Base-by-base conservation (phyloP, 2,113 vertebrate genomes). In the Charadrius vociferus region DNA sequence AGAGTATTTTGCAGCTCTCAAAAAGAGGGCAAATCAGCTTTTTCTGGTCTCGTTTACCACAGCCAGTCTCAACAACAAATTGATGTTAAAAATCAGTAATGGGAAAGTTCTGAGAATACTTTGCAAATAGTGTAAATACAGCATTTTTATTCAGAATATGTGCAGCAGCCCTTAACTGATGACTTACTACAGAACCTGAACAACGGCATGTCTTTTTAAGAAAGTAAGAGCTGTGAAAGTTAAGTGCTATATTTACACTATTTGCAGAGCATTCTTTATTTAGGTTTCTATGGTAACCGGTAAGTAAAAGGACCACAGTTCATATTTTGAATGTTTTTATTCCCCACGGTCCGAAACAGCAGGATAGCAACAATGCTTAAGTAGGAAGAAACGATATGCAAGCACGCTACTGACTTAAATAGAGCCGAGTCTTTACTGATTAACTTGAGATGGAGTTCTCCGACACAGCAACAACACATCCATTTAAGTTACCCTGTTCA, bases 201-300 rank as follows among this genome's bases (percentile, higher is more conserved):
- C n/a, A 89, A 63, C 2, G 12, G 20, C 34, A 39, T 93, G 43
- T 75, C 65, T 70, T 93, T 80, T 95, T 94, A 94, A 96, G 89
- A 96, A 89, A 96, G 34, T 12, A n/a, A 89, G 70, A 81, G 63
- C 89, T 94, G 55, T 71, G 49, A 24, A 89, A 91, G 49, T 81
- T 67, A 80, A 80, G 68, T 37, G 83, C 82, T 91, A 52, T 86
- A 87, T 93, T 74, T 84, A 86, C 63, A 80, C 43, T 92, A 93
- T 95, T 96, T 95, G 77, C 92, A 96, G 91, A 91, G 74, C 81
- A 89, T 71, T 95, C 93, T 85, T 84, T 96, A 95, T 95, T 96
- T 96, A 89, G 94, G 96, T 96, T 96, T 94, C 95, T 89, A 91
- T 97, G 93, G 94, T 79, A 97, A 96, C 95, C 5, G 2, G 49